Percentiles rank a stretch among this genome's conserved stretches.
Evolutionary conservation across 2,797 vertebrate genomes (phyloP).

Genomic region (Rhinogobio ventralis): DNA sequence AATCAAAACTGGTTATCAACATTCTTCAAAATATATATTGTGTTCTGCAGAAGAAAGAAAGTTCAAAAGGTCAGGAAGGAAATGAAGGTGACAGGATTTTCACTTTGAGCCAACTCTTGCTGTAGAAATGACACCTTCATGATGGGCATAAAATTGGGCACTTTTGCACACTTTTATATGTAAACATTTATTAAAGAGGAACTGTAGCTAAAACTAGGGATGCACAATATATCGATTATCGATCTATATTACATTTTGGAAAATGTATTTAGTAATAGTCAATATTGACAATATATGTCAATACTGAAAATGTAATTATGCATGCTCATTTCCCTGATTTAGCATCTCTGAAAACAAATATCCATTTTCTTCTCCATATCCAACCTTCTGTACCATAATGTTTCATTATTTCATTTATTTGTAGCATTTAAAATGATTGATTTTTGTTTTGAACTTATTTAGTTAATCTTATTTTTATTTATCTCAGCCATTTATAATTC

Average conservation of each 20-base stretch:
- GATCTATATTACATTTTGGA: not conserved
- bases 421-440: not conserved
- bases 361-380: not conserved
- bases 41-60: not conserved
- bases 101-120: not conserved
- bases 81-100: not conserved
- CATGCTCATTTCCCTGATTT: not conserved
- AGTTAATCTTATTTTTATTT: too few relatives aligned
- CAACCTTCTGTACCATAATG: not conserved
- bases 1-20: not conserved
- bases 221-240: not conserved
- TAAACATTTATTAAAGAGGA: not conserved
- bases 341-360: not conserved
- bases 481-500: not conserved
- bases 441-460: not conserved
- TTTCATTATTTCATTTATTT: not conserved
- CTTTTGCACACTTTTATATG: not conserved
- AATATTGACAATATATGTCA: not conserved
- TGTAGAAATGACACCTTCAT: not conserved
- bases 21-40: not conserved
- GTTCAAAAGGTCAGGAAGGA: not conserved
- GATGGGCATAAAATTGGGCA: not conserved
- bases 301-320: not conserved
- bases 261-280: not conserved
- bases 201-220: not conserved